Evolutionary conservation across 1,140 invertebrate species (phyloP).

Genomic region (Atopsyche davidsoni): DNA sequence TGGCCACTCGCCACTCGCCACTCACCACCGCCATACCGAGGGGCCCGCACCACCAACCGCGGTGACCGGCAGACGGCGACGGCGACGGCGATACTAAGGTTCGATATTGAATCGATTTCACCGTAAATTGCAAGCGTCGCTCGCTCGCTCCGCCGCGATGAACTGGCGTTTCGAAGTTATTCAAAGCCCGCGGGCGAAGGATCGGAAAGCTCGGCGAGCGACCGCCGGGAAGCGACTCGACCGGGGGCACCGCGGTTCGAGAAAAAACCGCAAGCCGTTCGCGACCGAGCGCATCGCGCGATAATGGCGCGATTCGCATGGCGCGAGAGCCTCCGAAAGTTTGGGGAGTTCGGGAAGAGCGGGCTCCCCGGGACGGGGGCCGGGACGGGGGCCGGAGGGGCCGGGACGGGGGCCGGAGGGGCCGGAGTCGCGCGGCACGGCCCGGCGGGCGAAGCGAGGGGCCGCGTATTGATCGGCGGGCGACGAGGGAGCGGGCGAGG

Average conservation of each 20-base stretch:
- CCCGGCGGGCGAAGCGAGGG: slow-evolving; percentile 11
- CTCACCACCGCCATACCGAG: slow-evolving; percentile 6
- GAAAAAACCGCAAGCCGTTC: not conserved
- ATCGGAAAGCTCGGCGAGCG: too few species aligned
- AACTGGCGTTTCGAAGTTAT: too few species aligned
- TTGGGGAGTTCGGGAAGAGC: not conserved
- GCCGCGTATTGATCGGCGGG: slow-evolving; percentile 29
- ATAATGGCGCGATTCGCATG: slow-evolving; percentile 1
- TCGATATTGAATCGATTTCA: too few species aligned
- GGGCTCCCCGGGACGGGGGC: not conserved
- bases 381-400: not conserved
- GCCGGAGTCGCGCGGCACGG: too few species aligned
- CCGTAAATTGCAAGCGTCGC: too few species aligned
- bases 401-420: too few species aligned
- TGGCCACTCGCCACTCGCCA: not conserved
- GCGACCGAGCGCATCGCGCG: not conserved
- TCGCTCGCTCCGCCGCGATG: too few species aligned
- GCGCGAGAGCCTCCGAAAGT: not conserved
- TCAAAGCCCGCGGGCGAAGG: too few species aligned
- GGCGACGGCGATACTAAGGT: too few species aligned
- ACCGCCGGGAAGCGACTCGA: too few species aligned
- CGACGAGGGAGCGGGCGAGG: slow-evolving; percentile 17
- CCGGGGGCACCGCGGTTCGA: too few species aligned
- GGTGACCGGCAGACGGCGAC: too few species aligned
- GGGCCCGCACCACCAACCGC: slow-evolving; percentile 9